A percentile compares a stretch with the other conserved stretches of the same genome.
Conservation (phyloP, 1,140 invertebrate species). For the Acromyrmex charruanus region DNA sequence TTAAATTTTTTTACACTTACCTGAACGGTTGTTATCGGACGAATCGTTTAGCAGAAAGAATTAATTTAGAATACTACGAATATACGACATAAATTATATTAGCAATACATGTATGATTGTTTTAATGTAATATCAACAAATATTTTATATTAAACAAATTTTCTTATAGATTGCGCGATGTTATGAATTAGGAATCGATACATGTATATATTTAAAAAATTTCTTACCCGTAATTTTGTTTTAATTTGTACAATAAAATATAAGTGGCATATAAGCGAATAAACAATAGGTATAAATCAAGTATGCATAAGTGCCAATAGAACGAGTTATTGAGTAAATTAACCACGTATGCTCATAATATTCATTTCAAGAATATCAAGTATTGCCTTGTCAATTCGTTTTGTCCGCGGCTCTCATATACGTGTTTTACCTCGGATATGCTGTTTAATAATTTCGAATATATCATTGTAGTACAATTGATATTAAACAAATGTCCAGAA, state of each 20-base stretch:
- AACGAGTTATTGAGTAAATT: constrained; percentile 17
- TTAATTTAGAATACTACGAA: neutral
- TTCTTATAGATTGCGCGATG: neutral
- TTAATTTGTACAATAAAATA: neutral
- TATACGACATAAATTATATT: neutral
- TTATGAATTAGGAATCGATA: neutral
- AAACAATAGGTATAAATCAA: constrained; percentile 26
- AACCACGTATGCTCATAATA: neutral
- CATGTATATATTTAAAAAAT: neutral
- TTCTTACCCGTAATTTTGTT: neutral
- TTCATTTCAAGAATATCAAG: constrained; percentile 36
- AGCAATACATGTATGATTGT: neutral
- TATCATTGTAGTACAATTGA: constrained; percentile 13
- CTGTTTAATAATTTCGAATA: neutral
- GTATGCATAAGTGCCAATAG: constrained; percentile 10
- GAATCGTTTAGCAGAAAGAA: neutral
- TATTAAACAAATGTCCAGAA: neutral
- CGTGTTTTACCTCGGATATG: constrained; percentile 16
- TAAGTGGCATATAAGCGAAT: neutral
- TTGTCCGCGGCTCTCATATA: neutral
- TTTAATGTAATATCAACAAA: neutral
- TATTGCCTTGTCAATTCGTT: constrained; percentile 5
- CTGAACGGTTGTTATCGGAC: neutral
- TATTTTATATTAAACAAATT: neutral
- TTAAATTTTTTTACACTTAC: neutral